Conservation (phyloP, 2,797 vertebrate genomes). For the Amniataba percoides region DNA sequence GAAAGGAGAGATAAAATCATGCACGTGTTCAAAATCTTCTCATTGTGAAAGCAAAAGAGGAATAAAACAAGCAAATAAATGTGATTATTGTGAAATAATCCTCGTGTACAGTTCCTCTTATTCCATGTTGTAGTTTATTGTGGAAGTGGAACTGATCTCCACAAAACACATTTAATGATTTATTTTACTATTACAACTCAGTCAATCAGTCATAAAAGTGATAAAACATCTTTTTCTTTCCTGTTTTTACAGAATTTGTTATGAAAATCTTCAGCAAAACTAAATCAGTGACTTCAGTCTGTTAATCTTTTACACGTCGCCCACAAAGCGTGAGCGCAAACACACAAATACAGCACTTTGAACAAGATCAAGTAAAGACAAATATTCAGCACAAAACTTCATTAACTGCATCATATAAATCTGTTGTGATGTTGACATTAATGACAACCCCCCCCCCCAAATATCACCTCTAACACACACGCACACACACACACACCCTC, state of each 20-base stretch:
- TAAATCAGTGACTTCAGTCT: background rate
- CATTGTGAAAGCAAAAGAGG: background rate
- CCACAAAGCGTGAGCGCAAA: background rate
- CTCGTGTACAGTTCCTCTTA: background rate
- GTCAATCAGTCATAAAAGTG: conserved; percentile 15
- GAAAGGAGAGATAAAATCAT: conserved; percentile 3
- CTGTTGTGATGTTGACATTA: conserved; percentile 13
- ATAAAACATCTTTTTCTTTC: conserved; percentile 22
- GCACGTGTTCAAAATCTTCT: background rate
- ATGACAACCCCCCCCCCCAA: background rate
- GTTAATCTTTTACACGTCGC: background rate
- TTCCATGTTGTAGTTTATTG: conserved; percentile 42
- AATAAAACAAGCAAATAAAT: background rate
- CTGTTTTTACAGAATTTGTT: background rate
- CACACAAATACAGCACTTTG: conserved; percentile 11
- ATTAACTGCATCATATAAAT: background rate
- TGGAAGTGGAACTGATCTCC: background rate
- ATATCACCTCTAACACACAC: background rate
- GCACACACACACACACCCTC: conserved; percentile 3
- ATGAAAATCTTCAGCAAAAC: background rate
- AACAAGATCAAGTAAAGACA: background rate
- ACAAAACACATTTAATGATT: conserved; percentile 11
- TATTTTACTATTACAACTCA: conserved; percentile 25
- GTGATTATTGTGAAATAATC: conserved; percentile 4
- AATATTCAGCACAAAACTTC: background rate